phyloP scores from a whole-genome alignment of 1,140 invertebrate genomes.

The Phymorhynchus buccinoides region DNA sequence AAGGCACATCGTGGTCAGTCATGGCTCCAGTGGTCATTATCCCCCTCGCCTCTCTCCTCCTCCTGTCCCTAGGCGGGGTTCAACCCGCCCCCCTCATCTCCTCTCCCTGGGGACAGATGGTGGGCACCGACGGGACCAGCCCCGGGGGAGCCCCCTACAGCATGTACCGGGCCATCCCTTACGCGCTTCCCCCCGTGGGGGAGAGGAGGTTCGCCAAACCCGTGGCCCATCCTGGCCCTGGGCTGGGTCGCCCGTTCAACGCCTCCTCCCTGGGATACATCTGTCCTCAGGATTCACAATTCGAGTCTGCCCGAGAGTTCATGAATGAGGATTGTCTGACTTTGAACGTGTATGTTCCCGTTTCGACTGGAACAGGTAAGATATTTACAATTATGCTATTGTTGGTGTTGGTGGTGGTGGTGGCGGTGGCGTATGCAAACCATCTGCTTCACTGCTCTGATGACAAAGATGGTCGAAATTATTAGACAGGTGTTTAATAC shows the following conservation, averaged over 20 bases:
- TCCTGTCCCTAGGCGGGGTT: neutral
- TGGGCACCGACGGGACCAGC: neutral
- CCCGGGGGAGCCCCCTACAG: neutral
- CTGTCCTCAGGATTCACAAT: constrained; percentile 14
- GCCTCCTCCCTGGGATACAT: constrained; percentile 8
- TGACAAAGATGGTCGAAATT: too few species aligned
- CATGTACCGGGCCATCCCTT: constrained; percentile 35
- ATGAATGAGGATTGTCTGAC: constrained; percentile 25
- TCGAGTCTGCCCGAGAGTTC: neutral
- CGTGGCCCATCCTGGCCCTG: constrained; percentile 16
- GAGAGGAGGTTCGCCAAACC: constrained; percentile 27
- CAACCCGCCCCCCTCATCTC: neutral
- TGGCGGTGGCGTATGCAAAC: too few species aligned
- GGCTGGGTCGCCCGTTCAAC: constrained; percentile 6
- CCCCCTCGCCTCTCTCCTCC: neutral
- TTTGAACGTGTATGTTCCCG: neutral
- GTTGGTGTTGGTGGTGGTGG: too few species aligned
- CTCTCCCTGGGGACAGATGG: constrained; percentile 22
- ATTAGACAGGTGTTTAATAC: too few species aligned
- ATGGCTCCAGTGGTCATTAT: neutral
- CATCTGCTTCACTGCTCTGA: too few species aligned
- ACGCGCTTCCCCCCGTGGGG: constrained; percentile 29
- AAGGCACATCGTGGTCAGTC: too few species aligned
- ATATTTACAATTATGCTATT: too few species aligned
- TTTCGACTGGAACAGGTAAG: neutral